Evolutionary conservation across 2,113 vertebrate genomes (phyloP).

Genomic region (Ptyas mucosa): DNA sequence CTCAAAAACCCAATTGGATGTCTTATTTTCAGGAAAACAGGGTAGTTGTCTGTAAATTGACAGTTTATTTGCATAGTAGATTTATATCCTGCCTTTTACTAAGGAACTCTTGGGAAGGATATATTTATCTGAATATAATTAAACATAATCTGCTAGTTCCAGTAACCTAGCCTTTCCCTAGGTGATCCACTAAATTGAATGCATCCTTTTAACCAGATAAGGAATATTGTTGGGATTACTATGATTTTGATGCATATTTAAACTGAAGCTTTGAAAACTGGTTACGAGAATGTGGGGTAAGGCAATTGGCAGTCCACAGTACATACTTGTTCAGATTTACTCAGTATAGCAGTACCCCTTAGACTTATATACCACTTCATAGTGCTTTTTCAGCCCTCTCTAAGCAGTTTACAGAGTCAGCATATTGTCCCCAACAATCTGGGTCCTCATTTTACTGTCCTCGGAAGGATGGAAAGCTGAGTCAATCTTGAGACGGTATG

Average conservation of each 20-base stretch:
- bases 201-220: neutral
- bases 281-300: neutral
- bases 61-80: neutral
- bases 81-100: neutral
- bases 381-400: too few relatives aligned
- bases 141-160: neutral
- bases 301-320: neutral
- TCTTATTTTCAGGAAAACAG: too few relatives aligned
- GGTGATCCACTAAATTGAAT: neutral
- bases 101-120: neutral
- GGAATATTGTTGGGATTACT: neutral
- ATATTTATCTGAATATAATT: neutral
- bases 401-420: too few relatives aligned
- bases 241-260: neutral
- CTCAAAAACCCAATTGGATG: too few relatives aligned
- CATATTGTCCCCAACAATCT: too few relatives aligned
- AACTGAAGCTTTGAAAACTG: neutral
- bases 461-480: too few relatives aligned
- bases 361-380: too few relatives aligned
- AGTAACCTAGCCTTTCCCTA: neutral
- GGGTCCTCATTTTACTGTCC: too few relatives aligned
- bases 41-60: neutral
- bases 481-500: neutral
- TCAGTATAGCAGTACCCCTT: too few relatives aligned
- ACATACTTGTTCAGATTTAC: too few relatives aligned